Evolutionary conservation across 2,113 vertebrate genomes (phyloP).

Genomic region (Psilopogon haemacephalus): DNA sequence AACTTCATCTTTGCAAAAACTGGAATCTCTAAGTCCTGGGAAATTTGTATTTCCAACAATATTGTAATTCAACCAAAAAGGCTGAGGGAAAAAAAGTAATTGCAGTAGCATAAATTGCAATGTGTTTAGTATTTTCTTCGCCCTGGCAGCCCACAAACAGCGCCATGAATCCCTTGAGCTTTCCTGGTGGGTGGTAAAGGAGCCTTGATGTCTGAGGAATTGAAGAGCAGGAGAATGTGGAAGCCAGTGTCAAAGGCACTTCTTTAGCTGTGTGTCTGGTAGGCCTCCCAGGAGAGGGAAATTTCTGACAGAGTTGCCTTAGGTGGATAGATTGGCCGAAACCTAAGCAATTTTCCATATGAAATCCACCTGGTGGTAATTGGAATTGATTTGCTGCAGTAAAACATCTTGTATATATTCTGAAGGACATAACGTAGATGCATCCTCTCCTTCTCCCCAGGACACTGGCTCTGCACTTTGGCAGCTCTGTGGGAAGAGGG

Average conservation of each 20-base stretch:
- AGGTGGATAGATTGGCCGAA: background rate
- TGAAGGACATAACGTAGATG: background rate
- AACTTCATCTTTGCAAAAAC: background rate
- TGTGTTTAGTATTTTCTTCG: background rate
- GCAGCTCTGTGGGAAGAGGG: background rate
- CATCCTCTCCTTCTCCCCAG: accelerated
- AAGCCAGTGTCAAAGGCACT: background rate
- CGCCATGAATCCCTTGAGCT: background rate
- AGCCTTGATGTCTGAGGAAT: slow-evolving; percentile 2
- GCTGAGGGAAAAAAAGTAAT: background rate
- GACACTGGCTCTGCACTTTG: background rate
- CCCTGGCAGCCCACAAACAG: background rate
- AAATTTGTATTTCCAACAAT: background rate
- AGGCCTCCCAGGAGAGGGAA: background rate
- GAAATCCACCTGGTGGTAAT: slow-evolving; percentile 5
- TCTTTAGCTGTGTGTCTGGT: background rate
- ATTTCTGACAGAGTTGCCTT: background rate
- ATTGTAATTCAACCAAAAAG: background rate
- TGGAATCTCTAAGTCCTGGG: background rate
- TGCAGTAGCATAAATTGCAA: background rate
- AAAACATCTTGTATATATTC: background rate
- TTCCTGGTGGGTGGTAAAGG: background rate
- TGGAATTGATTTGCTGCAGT: background rate
- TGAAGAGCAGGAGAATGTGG: background rate
- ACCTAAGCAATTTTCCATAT: slow-evolving; percentile 7